These are phyloP conservation scores for Azemiops feae DNA, from an alignment of 2,113 vertebrate species.

Conservation along the genomic window DNA sequence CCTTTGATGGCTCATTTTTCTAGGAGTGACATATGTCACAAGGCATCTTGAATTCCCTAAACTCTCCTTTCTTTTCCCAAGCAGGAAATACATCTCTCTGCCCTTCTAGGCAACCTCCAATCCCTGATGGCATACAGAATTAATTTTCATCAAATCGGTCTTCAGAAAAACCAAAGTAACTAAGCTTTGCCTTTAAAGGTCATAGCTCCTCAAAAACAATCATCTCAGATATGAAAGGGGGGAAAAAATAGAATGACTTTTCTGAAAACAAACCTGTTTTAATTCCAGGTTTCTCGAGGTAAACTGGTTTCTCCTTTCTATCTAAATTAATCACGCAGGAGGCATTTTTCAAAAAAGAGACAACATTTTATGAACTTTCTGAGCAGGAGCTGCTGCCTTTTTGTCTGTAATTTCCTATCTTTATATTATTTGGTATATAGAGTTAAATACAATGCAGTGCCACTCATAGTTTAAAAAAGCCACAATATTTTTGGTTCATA, in stretches of 20 bases:
- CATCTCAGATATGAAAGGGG: slow-evolving; percentile 27
- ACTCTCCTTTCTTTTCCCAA: slow-evolving; percentile 64
- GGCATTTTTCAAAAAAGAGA: slow-evolving; percentile 41
- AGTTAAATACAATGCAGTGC: not conserved
- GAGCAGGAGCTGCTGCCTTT: not conserved
- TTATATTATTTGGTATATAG: not conserved
- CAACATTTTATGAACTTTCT: slow-evolving; percentile 9
- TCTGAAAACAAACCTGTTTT: slow-evolving; percentile 43
- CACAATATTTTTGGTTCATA: not conserved
- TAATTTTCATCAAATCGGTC: slow-evolving; percentile 61
- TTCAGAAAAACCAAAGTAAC: slow-evolving; percentile 37
- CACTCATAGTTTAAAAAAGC: not conserved
- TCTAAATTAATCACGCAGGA: slow-evolving; percentile 47
- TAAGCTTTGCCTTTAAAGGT: slow-evolving; percentile 47
- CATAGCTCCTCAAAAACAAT: slow-evolving; percentile 45
- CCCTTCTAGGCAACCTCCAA: slow-evolving; percentile 64
- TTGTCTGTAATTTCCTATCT: not conserved
- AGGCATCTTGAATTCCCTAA: slow-evolving; percentile 65
- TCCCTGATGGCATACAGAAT: slow-evolving; percentile 64
- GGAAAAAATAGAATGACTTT: slow-evolving; percentile 9
- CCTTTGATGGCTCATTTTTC: slow-evolving; percentile 70
- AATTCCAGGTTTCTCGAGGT: slow-evolving; percentile 45
- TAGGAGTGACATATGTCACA: slow-evolving; percentile 72
- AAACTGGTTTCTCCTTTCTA: slow-evolving; percentile 41
- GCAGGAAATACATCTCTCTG: slow-evolving; percentile 61